Conservation (phyloP, 2,113 vertebrate genomes). For the Setophaga coronata region DNA sequence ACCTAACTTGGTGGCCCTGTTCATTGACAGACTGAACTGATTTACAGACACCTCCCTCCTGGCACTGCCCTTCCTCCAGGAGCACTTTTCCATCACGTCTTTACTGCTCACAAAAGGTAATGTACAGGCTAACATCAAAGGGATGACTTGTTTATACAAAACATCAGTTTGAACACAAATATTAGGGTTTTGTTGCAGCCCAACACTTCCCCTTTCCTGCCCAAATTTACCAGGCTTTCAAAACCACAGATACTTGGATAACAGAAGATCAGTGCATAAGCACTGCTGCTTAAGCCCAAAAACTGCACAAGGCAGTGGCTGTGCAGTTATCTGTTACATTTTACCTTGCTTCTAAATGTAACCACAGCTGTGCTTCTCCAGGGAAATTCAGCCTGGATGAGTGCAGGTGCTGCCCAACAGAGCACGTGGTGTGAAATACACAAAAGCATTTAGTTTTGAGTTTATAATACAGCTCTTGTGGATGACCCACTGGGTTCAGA, state of each 20-base stretch:
- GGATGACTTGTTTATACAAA: background rate
- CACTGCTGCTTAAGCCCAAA: background rate
- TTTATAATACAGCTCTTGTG: background rate
- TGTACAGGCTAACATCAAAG: background rate
- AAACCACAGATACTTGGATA: background rate
- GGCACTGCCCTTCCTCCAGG: background rate
- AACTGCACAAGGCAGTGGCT: background rate
- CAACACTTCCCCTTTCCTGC: background rate
- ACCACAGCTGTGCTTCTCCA: background rate
- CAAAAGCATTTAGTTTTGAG: background rate
- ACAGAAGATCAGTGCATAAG: background rate
- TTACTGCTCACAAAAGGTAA: background rate
- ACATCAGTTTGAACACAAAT: background rate
- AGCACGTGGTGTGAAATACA: background rate
- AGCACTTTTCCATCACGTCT: background rate
- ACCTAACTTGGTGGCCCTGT: accelerated
- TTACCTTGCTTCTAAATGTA: background rate
- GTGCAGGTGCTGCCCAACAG: background rate
- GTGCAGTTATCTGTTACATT: background rate
- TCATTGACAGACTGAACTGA: background rate
- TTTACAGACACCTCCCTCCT: background rate
- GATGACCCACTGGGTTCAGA: background rate
- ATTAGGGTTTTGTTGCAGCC: background rate
- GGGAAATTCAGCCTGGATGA: background rate
- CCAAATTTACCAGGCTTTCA: background rate